Conservation (phyloP, 2,888 invertebrate species). For the Trachelus iudaicus region DNA sequence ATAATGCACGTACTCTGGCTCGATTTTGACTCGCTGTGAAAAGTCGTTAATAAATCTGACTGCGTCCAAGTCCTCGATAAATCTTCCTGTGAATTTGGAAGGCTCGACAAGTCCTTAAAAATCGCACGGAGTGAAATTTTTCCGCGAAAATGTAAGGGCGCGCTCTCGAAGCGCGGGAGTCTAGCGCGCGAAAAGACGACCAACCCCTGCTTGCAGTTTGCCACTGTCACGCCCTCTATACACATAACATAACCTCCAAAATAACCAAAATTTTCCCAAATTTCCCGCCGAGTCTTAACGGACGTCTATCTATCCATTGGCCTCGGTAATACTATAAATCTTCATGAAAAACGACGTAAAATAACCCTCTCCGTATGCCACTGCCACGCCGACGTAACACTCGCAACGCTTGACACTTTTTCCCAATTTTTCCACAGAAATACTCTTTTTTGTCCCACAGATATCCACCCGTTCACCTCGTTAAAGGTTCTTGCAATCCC, state of each 20-base stretch:
- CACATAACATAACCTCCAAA: conserved; percentile 56
- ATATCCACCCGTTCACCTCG: neutral
- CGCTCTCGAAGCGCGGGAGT: conserved; percentile 57
- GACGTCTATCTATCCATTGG: neutral
- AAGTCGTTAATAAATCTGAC: neutral
- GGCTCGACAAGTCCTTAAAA: neutral
- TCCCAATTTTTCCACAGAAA: neutral
- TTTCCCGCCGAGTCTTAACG: neutral
- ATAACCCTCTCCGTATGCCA: neutral
- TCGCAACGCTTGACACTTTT: conserved; percentile 7
- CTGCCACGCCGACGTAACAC: neutral
- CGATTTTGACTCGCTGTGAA: conserved; percentile 5
- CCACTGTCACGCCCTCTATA: conserved; percentile 61
- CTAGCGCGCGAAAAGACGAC: conserved; percentile 61
- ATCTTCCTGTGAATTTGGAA: neutral
- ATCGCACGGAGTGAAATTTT: conserved; percentile 19
- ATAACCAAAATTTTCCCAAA: conserved; percentile 3
- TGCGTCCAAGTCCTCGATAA: neutral
- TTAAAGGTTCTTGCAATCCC: neutral
- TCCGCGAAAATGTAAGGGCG: conserved; percentile 36
- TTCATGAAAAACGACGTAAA: conserved; percentile 2
- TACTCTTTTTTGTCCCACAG: neutral
- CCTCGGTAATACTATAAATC: neutral
- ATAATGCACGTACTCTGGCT: conserved; percentile 47
- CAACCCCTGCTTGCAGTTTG: conserved; percentile 56